Base-by-base conservation (phyloP, 2,888 invertebrate species). In the Phyllotreta striolata region DNA sequence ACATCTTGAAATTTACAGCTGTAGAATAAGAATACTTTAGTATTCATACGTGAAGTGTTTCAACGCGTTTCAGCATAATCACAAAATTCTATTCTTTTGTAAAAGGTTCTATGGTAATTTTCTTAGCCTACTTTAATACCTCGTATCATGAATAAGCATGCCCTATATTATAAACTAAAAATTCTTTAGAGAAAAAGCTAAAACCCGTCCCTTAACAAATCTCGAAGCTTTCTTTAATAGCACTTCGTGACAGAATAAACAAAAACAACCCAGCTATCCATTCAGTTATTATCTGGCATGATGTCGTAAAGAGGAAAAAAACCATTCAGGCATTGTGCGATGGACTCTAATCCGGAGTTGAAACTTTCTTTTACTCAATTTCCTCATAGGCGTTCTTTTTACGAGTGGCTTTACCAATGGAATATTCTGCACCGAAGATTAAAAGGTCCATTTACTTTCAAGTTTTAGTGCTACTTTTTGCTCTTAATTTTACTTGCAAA, bases 291-390 rank as follows among this genome's bases (percentile, higher is more conserved):
- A 49, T 49, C 49, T 10, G 35, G 35, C 35, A 37, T 35, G 49
- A 49, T 49, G 37, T 49, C 37, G 49, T 49, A 49, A 35, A 24
- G 24, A 24, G 24, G 24, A 24, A 49, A 37, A n/a, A 49, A 49
- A 37, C 35, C 49, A n/a, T 49, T 49, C 49, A 49, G 49, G n/a
- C 35, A 49, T 49, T 49, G 35, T 37, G 49, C 10, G 49, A 49
- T 49, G 37, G 10, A 49, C 34, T 37, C 49, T 49, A 49, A 49
- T 49, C 49, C 14, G 1, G 10, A 47, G 47, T 7, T 9, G 6
- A 49, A 49, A 35, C 34, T 6, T 49, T 49, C 37, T 49, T 49
- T 44, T 12, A 44, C 44, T 14, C 14, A 1, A n/a, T 44, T 49
- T 35, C 6, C 10, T 35, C 49, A 49, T 34, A 49, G 49, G 49